Percentiles rank a stretch among this genome's conserved stretches.
These are phyloP conservation scores for Mylabris phalerata DNA, from an alignment of 1,140 invertebrate species.

Conservation along the genomic window DNA sequence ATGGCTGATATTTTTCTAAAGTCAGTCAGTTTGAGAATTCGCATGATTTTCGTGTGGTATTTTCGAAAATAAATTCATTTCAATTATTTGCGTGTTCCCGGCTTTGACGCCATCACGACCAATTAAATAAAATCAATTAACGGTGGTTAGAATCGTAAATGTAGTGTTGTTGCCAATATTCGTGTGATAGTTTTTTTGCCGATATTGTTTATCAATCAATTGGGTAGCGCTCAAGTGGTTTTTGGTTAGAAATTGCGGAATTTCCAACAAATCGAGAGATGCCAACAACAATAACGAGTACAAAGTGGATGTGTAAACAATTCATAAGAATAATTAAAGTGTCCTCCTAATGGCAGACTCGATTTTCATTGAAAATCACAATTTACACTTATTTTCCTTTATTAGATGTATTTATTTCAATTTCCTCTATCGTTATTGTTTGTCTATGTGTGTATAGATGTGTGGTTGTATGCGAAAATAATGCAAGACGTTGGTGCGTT, in stretches of 20 bases:
- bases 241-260: too few species aligned
- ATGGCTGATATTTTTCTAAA: slow-evolving; percentile 34
- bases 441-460: too few species aligned
- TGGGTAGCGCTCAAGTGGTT: too few species aligned
- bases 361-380: too few species aligned
- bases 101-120: too few species aligned
- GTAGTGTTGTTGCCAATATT: not conserved
- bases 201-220: too few species aligned
- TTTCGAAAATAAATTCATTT: slow-evolving; percentile 10
- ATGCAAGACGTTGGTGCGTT: not conserved
- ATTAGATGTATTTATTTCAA: too few species aligned
- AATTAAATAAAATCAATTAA: slow-evolving; percentile 4
- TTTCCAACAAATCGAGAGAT: too few species aligned
- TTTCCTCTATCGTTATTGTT: too few species aligned
- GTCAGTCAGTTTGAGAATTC: not conserved
- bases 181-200: too few species aligned
- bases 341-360: slow-evolving; percentile 21
- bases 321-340: slow-evolving; percentile 13
- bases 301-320: slow-evolving; percentile 15
- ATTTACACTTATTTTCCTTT: too few species aligned
- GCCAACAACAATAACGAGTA: slow-evolving; percentile 9
- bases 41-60: not conserved
- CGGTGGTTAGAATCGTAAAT: not conserved
- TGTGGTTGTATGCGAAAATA: not conserved
- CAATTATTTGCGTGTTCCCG: not conserved